Percentiles rank a stretch among this genome's conserved stretches.
Conservation (phyloP, 2,797 vertebrate genomes). For the Serranus cabrilla region DNA sequence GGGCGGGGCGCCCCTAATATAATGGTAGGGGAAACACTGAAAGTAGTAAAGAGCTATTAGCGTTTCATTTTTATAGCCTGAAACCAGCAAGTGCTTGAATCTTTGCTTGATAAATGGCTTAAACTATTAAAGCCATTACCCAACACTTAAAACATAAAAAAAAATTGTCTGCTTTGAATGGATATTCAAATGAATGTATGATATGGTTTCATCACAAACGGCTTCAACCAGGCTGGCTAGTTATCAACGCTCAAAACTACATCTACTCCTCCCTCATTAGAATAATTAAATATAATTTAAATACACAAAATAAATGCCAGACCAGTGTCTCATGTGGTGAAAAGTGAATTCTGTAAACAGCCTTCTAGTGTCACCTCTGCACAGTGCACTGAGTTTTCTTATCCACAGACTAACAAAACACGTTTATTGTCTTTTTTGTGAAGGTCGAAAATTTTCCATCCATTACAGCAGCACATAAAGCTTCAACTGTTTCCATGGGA, state of each 20-base stretch:
- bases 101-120: background rate
- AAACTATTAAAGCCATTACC: background rate
- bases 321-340: too few species aligned
- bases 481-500: conserved; percentile 69
- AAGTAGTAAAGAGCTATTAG: too few species aligned
- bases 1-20: too few species aligned
- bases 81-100: background rate
- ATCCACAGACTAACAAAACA: too few species aligned
- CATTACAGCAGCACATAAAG: conserved; percentile 2
- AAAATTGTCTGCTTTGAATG: background rate
- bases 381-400: too few species aligned
- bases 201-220: background rate
- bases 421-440: too few species aligned
- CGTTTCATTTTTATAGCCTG: too few species aligned
- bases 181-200: background rate
- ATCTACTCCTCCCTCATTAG: background rate
- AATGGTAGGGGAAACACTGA: too few species aligned
- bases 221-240: background rate
- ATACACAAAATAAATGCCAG: too few species aligned
- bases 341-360: too few species aligned
- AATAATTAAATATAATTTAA: background rate
- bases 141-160: background rate
- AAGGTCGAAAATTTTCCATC: too few species aligned
- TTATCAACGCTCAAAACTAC: background rate
- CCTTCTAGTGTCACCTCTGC: too few species aligned